These are phyloP conservation scores for Aradus depressus DNA, from an alignment of 2,888 invertebrate species.

Conservation along the genomic window DNA sequence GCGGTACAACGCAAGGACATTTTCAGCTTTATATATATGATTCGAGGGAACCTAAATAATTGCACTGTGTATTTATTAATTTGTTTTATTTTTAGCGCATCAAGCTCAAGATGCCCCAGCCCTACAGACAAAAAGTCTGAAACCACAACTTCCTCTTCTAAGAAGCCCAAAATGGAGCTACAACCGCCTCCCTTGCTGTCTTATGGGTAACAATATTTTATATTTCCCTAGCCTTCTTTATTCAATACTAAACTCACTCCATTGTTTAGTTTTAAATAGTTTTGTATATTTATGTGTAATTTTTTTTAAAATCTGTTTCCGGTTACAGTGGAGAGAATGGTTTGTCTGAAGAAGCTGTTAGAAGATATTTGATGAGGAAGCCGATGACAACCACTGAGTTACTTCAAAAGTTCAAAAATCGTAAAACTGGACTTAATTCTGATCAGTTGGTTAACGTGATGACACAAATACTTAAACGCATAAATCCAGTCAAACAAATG, in stretches of 20 bases:
- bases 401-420: constrained; percentile 87
- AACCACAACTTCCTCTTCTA: constrained; percentile 37
- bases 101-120: constrained; percentile 43
- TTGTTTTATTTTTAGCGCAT: constrained; percentile 38
- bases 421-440: constrained; percentile 79
- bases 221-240: background rate
- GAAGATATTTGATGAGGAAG: constrained; percentile 87
- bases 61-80: too few relatives aligned
- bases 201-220: constrained; percentile 22
- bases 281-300: too few relatives aligned
- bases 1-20: too few relatives aligned
- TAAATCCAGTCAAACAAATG: constrained; percentile 84
- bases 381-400: constrained; percentile 97
- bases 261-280: too few relatives aligned
- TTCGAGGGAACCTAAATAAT: too few relatives aligned
- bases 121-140: constrained; percentile 39
- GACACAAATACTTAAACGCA: constrained; percentile 87
- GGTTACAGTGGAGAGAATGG: constrained; percentile 61
- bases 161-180: constrained; percentile 46
- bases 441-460: constrained; percentile 86
- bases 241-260: too few relatives aligned
- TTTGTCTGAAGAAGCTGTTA: constrained; percentile 87
- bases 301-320: constrained; percentile 35
- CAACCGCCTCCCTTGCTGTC: constrained; percentile 31
- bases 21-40: too few relatives aligned